Percentiles rank a stretch among this genome's conserved stretches.
Evolutionary conservation across 2,888 invertebrate genomes (phyloP).

Genomic region (Scotopteryx bipunctaria): DNA sequence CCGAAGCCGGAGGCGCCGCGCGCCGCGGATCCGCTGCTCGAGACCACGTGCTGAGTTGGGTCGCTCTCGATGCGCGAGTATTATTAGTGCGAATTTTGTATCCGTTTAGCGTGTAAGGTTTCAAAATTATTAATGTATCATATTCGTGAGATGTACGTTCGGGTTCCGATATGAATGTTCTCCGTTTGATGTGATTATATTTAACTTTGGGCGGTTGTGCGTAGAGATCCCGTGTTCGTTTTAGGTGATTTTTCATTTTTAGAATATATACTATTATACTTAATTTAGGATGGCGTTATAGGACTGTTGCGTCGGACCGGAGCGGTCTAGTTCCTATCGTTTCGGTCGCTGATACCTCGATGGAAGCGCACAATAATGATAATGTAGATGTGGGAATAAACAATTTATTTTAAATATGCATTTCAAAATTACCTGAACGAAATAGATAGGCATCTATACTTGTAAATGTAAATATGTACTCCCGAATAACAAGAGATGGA

Average conservation of each 20-base stretch:
- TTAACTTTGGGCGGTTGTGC: conserved; percentile 72
- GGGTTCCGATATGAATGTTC: conserved; percentile 60
- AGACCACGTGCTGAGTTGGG: conserved; percentile 68
- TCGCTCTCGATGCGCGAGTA: conserved; percentile 65
- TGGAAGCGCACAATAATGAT: conserved; percentile 62
- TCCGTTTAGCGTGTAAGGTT: conserved; percentile 74
- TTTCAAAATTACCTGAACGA: conserved; percentile 7
- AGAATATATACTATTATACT: conserved; percentile 38
- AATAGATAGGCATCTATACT: conserved; percentile 1
- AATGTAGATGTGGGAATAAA: conserved; percentile 34
- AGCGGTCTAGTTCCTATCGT: conserved; percentile 57
- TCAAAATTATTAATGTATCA: conserved; percentile 77
- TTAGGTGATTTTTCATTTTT: conserved; percentile 39
- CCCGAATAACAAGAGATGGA: conserved; percentile 1
- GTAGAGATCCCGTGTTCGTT: conserved; percentile 52
- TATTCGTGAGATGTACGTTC: conserved; percentile 53
- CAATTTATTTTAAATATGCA: conserved; percentile 12
- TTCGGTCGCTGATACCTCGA: conserved; percentile 43
- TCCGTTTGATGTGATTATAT: conserved; percentile 61
- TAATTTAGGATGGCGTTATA: conserved; percentile 27
- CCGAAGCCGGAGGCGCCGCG: conserved; percentile 24
- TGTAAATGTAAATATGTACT: conserved; percentile 17
- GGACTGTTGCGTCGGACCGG: conserved; percentile 37
- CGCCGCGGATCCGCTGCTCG: conserved; percentile 66
- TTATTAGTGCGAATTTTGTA: conserved; percentile 81